Percentiles rank a stretch among this genome's conserved stretches.
Evolutionary conservation across 2,888 invertebrate species (phyloP).

Genomic region (Pyrgus malvae): DNA sequence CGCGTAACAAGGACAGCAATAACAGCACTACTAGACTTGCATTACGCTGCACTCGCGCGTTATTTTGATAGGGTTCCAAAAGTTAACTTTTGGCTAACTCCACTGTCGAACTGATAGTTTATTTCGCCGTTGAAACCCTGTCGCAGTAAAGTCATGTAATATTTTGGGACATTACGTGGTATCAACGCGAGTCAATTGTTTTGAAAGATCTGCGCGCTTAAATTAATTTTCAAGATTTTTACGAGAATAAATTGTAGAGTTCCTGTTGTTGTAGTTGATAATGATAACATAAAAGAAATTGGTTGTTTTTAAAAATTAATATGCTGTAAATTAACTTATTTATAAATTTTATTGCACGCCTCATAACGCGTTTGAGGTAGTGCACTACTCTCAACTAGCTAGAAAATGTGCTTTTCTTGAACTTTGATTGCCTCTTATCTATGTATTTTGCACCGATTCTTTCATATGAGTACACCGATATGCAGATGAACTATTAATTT

Average conservation of each 20-base stretch:
- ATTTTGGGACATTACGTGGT: conserved; percentile 49
- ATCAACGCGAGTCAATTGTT: conserved; percentile 41
- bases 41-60: conserved; percentile 56
- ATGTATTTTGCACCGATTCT: no score
- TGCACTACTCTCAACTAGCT: no score
- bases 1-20: conserved; percentile 46
- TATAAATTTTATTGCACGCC: no score
- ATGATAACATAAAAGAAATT: no score
- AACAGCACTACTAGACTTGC: conserved; percentile 47
- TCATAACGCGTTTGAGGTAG: no score
- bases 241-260: background rate
- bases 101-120: conserved; percentile 30
- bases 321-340: no score
- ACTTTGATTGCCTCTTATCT: no score
- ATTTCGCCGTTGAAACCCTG: conserved; percentile 42
- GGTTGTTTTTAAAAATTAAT: no score
- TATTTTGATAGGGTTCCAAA: conserved; percentile 52
- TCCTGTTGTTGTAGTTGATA: no score
- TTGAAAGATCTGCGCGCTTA: conserved; percentile 44
- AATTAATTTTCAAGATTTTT: conserved; percentile 44
- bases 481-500: no score
- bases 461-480: no score
- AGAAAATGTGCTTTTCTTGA: no score
- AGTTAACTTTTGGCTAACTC: conserved; percentile 42
- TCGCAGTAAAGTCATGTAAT: conserved; percentile 37